Percentiles rank a stretch among this genome's conserved stretches.
Evolutionary conservation across 1,140 invertebrate species (phyloP).

Genomic region (Lithobius niger): DNA sequence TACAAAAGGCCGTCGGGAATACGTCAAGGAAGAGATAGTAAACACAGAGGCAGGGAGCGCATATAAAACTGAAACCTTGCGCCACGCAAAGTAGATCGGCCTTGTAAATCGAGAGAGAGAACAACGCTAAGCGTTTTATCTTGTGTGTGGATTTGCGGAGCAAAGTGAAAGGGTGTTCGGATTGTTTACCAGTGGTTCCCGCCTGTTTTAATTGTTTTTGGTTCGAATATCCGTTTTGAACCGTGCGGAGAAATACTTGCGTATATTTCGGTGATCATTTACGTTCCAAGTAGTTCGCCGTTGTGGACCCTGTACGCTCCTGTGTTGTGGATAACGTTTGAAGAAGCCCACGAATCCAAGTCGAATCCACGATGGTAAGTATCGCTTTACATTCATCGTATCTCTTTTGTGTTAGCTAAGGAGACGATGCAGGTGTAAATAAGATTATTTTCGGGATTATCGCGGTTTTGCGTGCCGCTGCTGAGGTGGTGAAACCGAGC

Average conservation of each 20-base stretch:
- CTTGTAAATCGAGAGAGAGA: background rate
- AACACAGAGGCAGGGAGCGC: background rate
- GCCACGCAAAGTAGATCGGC: slow-evolving; percentile 1
- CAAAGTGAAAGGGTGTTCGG: too few relatives aligned
- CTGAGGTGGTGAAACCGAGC: too few relatives aligned
- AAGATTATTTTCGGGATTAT: too few relatives aligned
- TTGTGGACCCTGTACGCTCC: background rate
- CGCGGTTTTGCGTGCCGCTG: too few relatives aligned
- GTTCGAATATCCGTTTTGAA: background rate
- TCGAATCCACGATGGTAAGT: slow-evolving; percentile 3
- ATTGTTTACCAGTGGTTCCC: too few relatives aligned
- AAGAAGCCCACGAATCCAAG: slow-evolving; percentile 1
- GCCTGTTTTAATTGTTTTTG: background rate
- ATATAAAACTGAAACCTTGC: slow-evolving; percentile 8
- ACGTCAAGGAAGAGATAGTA: background rate
- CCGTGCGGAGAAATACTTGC: slow-evolving; percentile 6
- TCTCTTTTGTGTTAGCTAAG: slow-evolving; percentile 50
- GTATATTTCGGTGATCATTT: slow-evolving; percentile 5
- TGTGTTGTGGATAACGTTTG: background rate
- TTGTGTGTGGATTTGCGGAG: too few relatives aligned
- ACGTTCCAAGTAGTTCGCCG: background rate
- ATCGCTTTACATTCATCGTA: slow-evolving; percentile 14
- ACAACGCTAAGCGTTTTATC: too few relatives aligned
- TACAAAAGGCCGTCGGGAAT: slow-evolving; percentile 7
- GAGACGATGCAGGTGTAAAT: too few relatives aligned